These are phyloP conservation scores for Hydrotaea cyrtoneurina DNA, from an alignment of 2,888 invertebrate species.

Conservation along the genomic window DNA sequence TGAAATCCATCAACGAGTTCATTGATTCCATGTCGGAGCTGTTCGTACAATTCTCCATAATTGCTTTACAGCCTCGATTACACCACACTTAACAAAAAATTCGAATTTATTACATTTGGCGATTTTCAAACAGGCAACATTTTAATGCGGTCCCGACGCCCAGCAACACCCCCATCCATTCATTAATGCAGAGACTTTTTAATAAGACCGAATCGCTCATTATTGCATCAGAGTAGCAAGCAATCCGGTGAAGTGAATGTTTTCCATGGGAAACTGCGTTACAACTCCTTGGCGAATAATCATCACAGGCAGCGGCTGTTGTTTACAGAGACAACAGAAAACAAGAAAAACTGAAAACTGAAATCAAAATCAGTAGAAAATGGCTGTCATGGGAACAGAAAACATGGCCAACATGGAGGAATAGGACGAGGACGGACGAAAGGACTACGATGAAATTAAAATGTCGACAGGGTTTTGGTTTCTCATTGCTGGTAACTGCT, in stretches of 20 bases:
- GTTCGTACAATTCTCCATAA: background rate
- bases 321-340: background rate
- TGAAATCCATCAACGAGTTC: background rate
- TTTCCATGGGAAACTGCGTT: background rate
- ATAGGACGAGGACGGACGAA: background rate
- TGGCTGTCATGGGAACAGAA: background rate
- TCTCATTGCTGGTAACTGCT: background rate
- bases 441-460: background rate
- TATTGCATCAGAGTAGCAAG: background rate
- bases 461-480: background rate
- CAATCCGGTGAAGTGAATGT: background rate
- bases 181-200: background rate
- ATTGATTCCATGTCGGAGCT: background rate
- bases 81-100: background rate
- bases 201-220: background rate
- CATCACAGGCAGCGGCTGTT: background rate
- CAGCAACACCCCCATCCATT: no score
- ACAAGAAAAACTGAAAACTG: background rate
- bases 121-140: background rate
- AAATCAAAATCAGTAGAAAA: background rate
- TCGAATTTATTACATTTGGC: slow-evolving; percentile 19
- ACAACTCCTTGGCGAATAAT: background rate
- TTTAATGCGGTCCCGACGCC: no score
- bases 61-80: background rate
- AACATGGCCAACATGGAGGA: background rate